phyloP scores from a whole-genome alignment of 1,140 invertebrate genomes.

The Rhyzopertha dominica region DNA sequence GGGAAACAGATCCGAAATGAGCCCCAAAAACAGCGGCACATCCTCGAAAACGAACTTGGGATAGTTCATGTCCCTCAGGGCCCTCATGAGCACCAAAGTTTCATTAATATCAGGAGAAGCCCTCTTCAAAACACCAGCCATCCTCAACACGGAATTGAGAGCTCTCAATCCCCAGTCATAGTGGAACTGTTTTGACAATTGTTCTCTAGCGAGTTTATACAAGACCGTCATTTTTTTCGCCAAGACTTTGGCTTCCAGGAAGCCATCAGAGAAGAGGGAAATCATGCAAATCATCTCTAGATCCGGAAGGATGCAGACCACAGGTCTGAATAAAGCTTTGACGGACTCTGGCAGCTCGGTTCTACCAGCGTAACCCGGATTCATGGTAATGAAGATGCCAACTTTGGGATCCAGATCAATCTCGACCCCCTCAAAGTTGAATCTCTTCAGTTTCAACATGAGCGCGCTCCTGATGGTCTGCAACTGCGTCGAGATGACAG shows the following conservation, averaged over 20 bases:
- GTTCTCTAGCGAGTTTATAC: conserved; percentile 77
- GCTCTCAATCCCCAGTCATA: conserved; percentile 92
- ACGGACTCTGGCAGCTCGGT: conserved; percentile 88
- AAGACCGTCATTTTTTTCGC: conserved; percentile 92
- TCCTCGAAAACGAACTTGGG: conserved; percentile 91
- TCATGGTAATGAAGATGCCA: conserved; percentile 92
- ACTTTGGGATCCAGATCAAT: conserved; percentile 78
- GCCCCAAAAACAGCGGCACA: conserved; percentile 79
- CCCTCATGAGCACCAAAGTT: conserved; percentile 81
- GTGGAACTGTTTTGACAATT: conserved; percentile 86
- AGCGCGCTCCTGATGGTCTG: conserved; percentile 83
- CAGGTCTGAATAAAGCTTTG: conserved; percentile 83
- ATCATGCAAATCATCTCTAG: conserved; percentile 87
- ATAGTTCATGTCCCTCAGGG: conserved; percentile 84
- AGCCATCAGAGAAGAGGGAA: conserved; percentile 87
- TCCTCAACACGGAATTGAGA: conserved; percentile 80
- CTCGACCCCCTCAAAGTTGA: conserved; percentile 81
- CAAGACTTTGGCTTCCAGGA: conserved; percentile 75
- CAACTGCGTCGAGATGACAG: conserved; percentile 85
- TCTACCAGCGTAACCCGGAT: conserved; percentile 84
- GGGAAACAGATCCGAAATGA: conserved; percentile 86
- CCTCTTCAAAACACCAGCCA: conserved; percentile 81
- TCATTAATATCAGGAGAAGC: conserved; percentile 71
- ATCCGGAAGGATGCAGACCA: conserved; percentile 85
- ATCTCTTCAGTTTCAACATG: conserved; percentile 64